Evolutionary conservation across 92 coral and sea anemone species (phyloP).

Genomic region (Umimayanthus kanabou): DNA sequence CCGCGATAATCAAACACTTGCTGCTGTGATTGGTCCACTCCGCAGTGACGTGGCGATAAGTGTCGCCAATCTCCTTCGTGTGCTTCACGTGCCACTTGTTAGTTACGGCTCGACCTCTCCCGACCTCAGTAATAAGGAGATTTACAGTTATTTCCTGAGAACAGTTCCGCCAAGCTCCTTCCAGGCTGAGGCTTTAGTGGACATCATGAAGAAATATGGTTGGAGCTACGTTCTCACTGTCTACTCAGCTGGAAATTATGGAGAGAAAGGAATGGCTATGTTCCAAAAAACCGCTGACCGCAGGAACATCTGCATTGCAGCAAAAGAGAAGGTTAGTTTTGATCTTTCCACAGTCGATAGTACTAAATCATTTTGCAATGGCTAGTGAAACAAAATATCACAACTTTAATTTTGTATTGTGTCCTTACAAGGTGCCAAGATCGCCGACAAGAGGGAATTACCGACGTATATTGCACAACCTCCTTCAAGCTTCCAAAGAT

Average conservation of each 20-base stretch:
- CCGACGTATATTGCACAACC: slow-evolving; percentile 2
- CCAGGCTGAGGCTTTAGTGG: slow-evolving; percentile 49
- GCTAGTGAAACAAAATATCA: not conserved
- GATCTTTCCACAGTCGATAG: not conserved
- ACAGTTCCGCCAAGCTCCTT: slow-evolving; percentile 42
- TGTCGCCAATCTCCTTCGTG: slow-evolving; percentile 46
- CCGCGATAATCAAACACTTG: slow-evolving; percentile 50
- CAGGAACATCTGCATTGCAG: slow-evolving; percentile 43
- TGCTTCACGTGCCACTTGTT: slow-evolving; percentile 41
- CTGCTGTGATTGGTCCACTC: slow-evolving; percentile 46
- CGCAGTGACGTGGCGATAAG: slow-evolving; percentile 45
- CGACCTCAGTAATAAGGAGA: slow-evolving; percentile 44
- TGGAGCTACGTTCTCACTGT: slow-evolving; percentile 45
- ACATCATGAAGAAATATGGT: slow-evolving; percentile 27
- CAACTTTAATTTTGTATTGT: not conserved
- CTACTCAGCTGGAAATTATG: slow-evolving; percentile 48
- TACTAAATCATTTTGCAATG: not conserved
- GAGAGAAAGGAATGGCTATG: slow-evolving; percentile 41
- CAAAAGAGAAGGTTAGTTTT: slow-evolving; percentile 7
- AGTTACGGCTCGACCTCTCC: slow-evolving; percentile 43
- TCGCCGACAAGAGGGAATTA: slow-evolving; percentile 12
- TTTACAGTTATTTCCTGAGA: slow-evolving; percentile 48
- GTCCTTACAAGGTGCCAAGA: not conserved
- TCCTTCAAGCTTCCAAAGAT: slow-evolving; percentile 2
- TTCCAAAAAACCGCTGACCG: slow-evolving; percentile 43